phyloP scores from a whole-genome alignment of 2,797 vertebrate species.

The Phoxinus dragarum region DNA sequence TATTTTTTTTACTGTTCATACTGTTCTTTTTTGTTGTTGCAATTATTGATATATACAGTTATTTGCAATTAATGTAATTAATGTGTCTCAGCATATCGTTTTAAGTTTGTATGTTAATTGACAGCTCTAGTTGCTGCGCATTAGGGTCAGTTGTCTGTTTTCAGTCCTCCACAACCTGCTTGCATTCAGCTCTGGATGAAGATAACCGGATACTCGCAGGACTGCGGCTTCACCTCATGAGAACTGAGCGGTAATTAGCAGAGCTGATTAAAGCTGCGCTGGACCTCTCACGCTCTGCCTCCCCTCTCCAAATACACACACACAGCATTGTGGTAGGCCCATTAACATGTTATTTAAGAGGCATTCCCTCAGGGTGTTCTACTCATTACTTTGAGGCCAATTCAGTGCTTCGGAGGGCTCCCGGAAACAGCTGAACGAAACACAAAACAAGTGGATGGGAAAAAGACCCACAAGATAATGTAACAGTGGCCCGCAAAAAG shows the following conservation, averaged over 20 bases:
- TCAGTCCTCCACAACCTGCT: neutral
- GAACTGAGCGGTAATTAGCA: constrained; percentile 39
- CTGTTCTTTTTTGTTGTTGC: neutral
- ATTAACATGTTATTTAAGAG: constrained; percentile 55
- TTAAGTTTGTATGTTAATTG: neutral
- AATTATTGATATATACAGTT: neutral
- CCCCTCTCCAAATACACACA: constrained; percentile 27
- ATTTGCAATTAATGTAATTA: neutral
- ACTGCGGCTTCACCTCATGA: constrained; percentile 10
- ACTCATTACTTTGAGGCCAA: constrained; percentile 27
- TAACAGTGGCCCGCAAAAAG: neutral
- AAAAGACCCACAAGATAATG: neutral
- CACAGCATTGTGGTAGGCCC: constrained; percentile 61
- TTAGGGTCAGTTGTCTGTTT: constrained; percentile 9
- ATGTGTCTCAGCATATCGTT: neutral
- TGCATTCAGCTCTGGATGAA: constrained; percentile 4
- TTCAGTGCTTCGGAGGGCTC: neutral
- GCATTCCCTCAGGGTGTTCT: constrained; percentile 40
- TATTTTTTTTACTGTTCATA: neutral
- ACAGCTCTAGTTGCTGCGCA: constrained; percentile 7
- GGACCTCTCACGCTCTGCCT: constrained; percentile 27
- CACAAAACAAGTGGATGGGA: neutral
- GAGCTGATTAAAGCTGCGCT: constrained; percentile 49
- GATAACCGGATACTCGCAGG: constrained; percentile 23
- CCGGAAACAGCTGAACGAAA: neutral